Evolutionary conservation across 2,888 invertebrate species (phyloP), one percentile per base, ranked within the genome.

Genomic region (Cheilosia urbana): DNA sequence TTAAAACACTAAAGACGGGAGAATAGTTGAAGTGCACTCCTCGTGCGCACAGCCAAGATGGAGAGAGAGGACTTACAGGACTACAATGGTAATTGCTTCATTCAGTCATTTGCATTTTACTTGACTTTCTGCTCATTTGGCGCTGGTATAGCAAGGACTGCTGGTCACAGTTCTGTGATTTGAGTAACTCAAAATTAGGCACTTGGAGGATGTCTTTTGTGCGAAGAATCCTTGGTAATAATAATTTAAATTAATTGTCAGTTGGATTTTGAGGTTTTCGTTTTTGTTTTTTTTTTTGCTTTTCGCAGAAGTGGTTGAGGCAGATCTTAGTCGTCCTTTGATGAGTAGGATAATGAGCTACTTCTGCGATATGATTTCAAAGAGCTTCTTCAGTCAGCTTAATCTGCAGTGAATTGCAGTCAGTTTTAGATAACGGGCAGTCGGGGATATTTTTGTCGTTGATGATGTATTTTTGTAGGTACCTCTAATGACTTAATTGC

Each of bases 81-180:
- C 15, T 42, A 57, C 34, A 17, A 37, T 37, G 40, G 24, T 49
- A 49, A 47, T 49, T 47, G 17, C 24, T 27, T 49, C 24, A 21
- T 47, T 49, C 19, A 40, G 27, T 71, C 11, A 60, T 71, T 71
- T 71, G 60, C 60, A 60, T 71, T 51, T 47, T 60, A 60, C 71
- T 49, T 51, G 60, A 58, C 13, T 6, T 58, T 55, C 55, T 55
- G 55, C 34, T 55, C 57, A 69, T 60, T 71, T 60, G 34, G n/a
- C 47, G 6, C 37, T 49, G 21, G 30, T 9, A 30, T 13, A 15
- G 24, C 15, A 24, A 49, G 24, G 58, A 15, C 15, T 42, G 19
- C 30, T 45, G 13, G 19, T 1, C 9, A 13, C 34, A 58, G 57
- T 45, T 34, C 34, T 47, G 40, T 53, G 21, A 17, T 40, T 66